Base-by-base conservation (phyloP, 1,140 invertebrate species). In the Cydia amplana region DNA sequence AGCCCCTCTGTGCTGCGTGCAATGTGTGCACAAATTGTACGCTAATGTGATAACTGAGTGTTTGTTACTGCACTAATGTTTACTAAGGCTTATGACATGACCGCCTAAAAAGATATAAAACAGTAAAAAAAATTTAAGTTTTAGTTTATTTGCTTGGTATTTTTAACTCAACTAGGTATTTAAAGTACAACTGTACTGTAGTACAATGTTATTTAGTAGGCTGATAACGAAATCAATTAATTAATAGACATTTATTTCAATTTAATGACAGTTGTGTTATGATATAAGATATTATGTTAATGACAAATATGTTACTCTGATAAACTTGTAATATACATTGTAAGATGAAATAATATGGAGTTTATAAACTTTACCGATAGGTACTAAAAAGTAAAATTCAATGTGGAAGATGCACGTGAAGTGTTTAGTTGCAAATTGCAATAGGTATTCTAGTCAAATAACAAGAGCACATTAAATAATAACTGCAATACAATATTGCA, bases 401-500 rank as follows among this genome's bases (percentile, higher is more conserved):
- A 40, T 40, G 0, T 40, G 36, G 10, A 40, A 40, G 36, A 40
- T 40, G 36, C 9, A 40, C 36, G 1, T 40, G 36, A 46, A 46
- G 16, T n/a, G n/a, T 18, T 51, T n/a, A 51, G n/a, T 18, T 51
- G 14, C 16, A n/a, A 49, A 4, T 32, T 1, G 32, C 32, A 36
- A 36, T 46, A n/a, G n/a, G n/a, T n/a, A 46, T 46, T 12, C 12
- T 12, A 12, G n/a, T 74, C 20, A 74, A 74, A 65, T 60, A 32
- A 49, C 60, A 76, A 75, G 76, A 78, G 77, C 43, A 46, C 12
- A 46, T 46, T 72, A 25, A 74, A 80, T 81, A 79, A 78, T 77
- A 84, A 82, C 77, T 67, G 55, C 72, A 51, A 79, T 80, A 77
- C 76, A 79, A 77, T 79, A 82, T 79, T 77, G 75, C 65, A 74